A percentile compares a stretch with the other conserved stretches of the same genome.
Evolutionary conservation across 2,888 invertebrate genomes (phyloP).

Genomic region (Phyllotreta cruciferae): DNA sequence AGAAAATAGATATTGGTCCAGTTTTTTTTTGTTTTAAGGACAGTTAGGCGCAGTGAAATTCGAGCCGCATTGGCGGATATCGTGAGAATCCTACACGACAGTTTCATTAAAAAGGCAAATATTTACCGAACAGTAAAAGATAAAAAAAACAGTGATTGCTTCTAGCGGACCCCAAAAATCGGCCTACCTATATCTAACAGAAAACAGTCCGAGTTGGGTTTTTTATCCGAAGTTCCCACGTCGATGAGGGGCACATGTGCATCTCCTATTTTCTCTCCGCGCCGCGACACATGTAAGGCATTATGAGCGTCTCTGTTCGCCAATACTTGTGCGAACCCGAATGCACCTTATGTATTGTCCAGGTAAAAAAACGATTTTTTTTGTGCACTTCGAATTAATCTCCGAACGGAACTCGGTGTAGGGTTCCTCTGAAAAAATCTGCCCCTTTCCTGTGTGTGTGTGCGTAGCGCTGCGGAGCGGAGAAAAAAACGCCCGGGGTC

Average conservation of each 20-base stretch:
- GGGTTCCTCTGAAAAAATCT: conserved; percentile 61
- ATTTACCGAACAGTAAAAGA: conserved; percentile 56
- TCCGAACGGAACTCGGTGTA: conserved; percentile 60
- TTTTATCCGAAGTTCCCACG: conserved; percentile 53
- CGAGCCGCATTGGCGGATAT: background rate
- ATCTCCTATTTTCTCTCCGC: conserved; percentile 48
- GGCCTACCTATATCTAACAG: no score
- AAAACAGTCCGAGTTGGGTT: conserved; percentile 44
- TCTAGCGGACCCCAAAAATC: conserved; percentile 48
- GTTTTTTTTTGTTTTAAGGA: no score
- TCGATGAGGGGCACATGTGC: conserved; percentile 56
- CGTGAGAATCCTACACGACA: conserved; percentile 8
- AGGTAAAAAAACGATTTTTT: conserved; percentile 55
- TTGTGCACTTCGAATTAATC: conserved; percentile 58
- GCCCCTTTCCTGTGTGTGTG: conserved; percentile 58
- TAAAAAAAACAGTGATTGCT: conserved; percentile 46
- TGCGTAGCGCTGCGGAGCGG: conserved; percentile 20
- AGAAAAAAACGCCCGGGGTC: conserved; percentile 53
- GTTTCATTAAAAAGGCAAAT: conserved; percentile 45
- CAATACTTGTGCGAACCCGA: conserved; percentile 57
- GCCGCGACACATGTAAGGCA: conserved; percentile 38
- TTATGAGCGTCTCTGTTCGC: conserved; percentile 38
- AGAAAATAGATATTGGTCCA: no score
- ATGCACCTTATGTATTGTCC: conserved; percentile 60
- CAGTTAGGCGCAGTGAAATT: background rate